phyloP scores from a whole-genome alignment of 2,113 vertebrate genomes.

The Arothron firmamentum region DNA sequence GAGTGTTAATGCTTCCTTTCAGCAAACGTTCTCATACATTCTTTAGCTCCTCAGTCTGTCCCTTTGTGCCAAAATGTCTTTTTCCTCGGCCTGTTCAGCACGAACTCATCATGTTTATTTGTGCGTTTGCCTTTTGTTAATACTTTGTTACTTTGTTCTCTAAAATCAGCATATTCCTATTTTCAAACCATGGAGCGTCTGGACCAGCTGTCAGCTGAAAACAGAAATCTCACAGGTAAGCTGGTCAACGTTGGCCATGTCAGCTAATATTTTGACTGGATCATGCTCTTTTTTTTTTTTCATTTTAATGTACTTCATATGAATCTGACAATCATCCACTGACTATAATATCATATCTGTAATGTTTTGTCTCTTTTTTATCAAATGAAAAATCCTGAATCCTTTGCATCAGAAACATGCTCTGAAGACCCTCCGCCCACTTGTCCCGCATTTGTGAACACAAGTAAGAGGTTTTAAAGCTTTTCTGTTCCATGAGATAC shows the following conservation, averaged over 20 bases:
- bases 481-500: slow-evolving; percentile 1
- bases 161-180: slow-evolving; percentile 1
- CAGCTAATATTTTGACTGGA: not conserved
- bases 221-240: slow-evolving; percentile 16
- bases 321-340: not conserved
- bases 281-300: not conserved
- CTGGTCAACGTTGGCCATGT: not conserved
- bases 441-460: not conserved
- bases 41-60: not conserved
- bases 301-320: not conserved
- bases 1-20: fast-evolving
- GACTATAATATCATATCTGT: not conserved
- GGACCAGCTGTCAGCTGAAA: not conserved
- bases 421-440: not conserved
- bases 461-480: not conserved
- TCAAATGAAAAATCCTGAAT: not conserved
- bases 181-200: not conserved
- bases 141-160: not conserved
- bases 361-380: not conserved
- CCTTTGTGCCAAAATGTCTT: not conserved
- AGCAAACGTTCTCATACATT: not conserved
- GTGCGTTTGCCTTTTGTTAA: not conserved
- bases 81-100: not conserved
- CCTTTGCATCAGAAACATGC: not conserved
- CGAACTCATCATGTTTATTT: not conserved